phyloP scores from a whole-genome alignment of 1,140 invertebrate species.

The Propsilocerus akamusi region DNA sequence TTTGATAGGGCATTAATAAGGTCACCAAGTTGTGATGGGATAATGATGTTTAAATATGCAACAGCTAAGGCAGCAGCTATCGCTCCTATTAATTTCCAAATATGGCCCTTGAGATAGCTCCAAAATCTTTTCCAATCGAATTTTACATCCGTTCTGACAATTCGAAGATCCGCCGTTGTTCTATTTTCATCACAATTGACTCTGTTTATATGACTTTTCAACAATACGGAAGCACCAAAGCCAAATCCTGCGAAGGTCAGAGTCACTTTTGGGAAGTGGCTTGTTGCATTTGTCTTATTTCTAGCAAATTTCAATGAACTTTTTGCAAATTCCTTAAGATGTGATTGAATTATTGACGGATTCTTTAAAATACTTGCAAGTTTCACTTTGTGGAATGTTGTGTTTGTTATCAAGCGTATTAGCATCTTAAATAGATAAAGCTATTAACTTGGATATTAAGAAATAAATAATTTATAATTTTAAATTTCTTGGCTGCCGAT shows the following conservation, averaged over 20 bases:
- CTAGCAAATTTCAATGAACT: background rate
- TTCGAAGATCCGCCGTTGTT: background rate
- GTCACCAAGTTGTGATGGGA: conserved; percentile 55
- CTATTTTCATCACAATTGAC: background rate
- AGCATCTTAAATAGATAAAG: too few relatives aligned
- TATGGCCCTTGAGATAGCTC: conserved; percentile 35
- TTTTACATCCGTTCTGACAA: conserved; percentile 18
- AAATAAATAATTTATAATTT: too few relatives aligned
- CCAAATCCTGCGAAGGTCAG: background rate
- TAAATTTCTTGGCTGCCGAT: too few relatives aligned
- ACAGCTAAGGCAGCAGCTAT: conserved; percentile 49
- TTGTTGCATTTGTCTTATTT: background rate
- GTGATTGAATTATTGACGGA: background rate
- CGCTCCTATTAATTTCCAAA: conserved; percentile 33
- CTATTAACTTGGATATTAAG: too few relatives aligned
- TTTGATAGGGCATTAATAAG: conserved; percentile 54
- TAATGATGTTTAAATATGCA: conserved; percentile 63
- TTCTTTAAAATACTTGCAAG: background rate
- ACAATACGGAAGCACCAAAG: background rate
- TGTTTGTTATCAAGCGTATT: background rate
- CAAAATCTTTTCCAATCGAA: conserved; percentile 43
- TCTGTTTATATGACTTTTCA: background rate
- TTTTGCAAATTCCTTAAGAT: background rate
- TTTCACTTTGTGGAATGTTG: background rate
- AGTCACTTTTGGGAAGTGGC: background rate